Evolutionary conservation across 1,140 invertebrate species (phyloP).

Genomic region (Drosophila nannoptera): DNA sequence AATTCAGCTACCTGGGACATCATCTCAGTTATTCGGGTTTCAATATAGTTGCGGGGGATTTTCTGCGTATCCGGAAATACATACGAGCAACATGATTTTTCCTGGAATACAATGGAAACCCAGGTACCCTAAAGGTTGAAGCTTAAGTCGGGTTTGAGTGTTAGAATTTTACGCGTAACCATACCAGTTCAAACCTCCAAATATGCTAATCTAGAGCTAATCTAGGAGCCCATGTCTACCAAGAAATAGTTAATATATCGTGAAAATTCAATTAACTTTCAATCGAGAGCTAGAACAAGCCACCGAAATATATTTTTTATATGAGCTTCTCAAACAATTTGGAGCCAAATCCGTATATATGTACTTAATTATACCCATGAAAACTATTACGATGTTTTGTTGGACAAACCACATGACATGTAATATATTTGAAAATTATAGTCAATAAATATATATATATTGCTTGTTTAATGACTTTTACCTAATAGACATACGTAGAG

Average conservation of each 20-base stretch:
- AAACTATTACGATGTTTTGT: neutral
- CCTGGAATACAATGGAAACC: constrained; percentile 11
- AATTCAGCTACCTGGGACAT: constrained; percentile 36
- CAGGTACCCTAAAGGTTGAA: constrained; percentile 26
- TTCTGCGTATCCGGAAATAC: constrained; percentile 29
- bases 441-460: constrained; percentile 35
- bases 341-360: neutral
- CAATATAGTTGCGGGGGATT: constrained; percentile 40
- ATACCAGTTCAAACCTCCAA: constrained; percentile 7
- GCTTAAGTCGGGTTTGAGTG: neutral
- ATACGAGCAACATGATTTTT: constrained; percentile 20
- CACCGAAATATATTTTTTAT: constrained; percentile 8
- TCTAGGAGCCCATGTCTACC: constrained; percentile 12
- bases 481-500: constrained; percentile 14
- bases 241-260: constrained; percentile 18
- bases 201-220: constrained; percentile 17
- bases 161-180: neutral
- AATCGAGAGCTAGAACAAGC: neutral
- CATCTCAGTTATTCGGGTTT: constrained; percentile 55
- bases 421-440: constrained; percentile 24
- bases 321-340: neutral
- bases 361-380: neutral
- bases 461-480: constrained; percentile 35
- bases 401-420: neutral
- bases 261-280: constrained; percentile 31